Percentiles rank a stretch among this genome's conserved stretches.
These are phyloP conservation scores for Chaetodon auriga DNA, from an alignment of 2,113 vertebrate genomes.

Conservation along the genomic window DNA sequence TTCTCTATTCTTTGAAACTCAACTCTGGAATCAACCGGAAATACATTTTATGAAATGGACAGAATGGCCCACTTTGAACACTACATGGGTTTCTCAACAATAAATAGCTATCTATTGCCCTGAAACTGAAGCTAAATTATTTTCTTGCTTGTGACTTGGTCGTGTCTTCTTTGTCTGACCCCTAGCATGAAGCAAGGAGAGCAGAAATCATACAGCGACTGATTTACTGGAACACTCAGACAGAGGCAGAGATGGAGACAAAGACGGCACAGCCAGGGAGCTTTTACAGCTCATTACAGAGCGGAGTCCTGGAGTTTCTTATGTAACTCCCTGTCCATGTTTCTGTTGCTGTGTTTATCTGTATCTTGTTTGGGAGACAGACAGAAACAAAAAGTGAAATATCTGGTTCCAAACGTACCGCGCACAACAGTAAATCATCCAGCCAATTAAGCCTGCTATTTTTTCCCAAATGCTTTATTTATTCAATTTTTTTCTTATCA, in stretches of 20 bases:
- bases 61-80: not conserved
- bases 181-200: slow-evolving; percentile 11
- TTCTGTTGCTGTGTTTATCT: slow-evolving; percentile 44
- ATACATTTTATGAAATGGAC: not conserved
- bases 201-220: slow-evolving; percentile 31
- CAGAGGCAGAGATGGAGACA: slow-evolving; percentile 35
- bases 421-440: slow-evolving; percentile 39
- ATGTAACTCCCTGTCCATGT: slow-evolving; percentile 50
- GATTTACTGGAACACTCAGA: slow-evolving; percentile 56
- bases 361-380: slow-evolving; percentile 28
- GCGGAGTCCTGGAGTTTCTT: slow-evolving; percentile 50
- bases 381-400: slow-evolving; percentile 33
- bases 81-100: not conserved
- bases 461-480: slow-evolving; percentile 27
- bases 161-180: slow-evolving; percentile 38
- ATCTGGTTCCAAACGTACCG: slow-evolving; percentile 18
- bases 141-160: not conserved
- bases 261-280: slow-evolving; percentile 44
- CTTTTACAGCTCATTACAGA: slow-evolving; percentile 67
- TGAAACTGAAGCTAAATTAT: not conserved
- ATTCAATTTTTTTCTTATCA: slow-evolving; percentile 8
- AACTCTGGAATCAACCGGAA: not conserved
- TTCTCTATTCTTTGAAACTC: not conserved
- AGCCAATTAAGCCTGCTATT: slow-evolving; percentile 44
- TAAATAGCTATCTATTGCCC: not conserved